Base-by-base conservation (phyloP, 2,888 invertebrate genomes). In the Dolichomitus sp. region DNA sequence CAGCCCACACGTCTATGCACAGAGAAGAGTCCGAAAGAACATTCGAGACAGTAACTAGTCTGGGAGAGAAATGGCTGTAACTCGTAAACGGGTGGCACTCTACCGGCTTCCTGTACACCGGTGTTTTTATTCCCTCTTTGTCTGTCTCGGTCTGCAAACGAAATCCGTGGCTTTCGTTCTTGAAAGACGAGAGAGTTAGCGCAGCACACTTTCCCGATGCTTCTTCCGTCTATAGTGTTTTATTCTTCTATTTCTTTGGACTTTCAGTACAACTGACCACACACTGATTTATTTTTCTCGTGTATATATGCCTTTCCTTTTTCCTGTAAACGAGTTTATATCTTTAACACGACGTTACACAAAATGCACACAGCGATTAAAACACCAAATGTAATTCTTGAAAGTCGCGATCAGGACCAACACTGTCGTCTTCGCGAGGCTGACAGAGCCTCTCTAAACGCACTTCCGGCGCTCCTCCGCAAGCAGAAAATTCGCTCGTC, bases 391-490 rank as follows among this genome's bases (percentile, higher is more conserved):
- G 37, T 40, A 59, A 59, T 37, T 59, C 57, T 27, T n/a, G 27
- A 19, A 57, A 30, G 33, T n/a, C n/a, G 33, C 17, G 17, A 48
- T 5, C 6, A 4, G n/a, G n/a, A n/a, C 48, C 12, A 30, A 59
- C 59, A 27, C 54, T 3, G 27, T 54, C 27, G 54, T 54, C 37
- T 59, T 54, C 54, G 54, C 14, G 27, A 14, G 4, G 1, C 14
- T 14, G 50, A 52, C 19, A 42, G n/a, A 9, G 30, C 12, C 27
- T 14, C 37, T 23, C 19, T 17, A 14, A 40, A 52, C 52, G 69
- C 69, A 69, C 69, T 69, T 69, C 69, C 69, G 52, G 69, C n/a
- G 54, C 23, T 69, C 23, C 69, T 69, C 54, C 40, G 40, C 33
- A 23, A 12, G n/a, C 59, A 19, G n/a, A 63, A 42, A 59, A 69